A percentile compares a stretch with the other conserved stretches of the same genome.
Evolutionary conservation across 2,888 invertebrate genomes (phyloP).

Genomic region (Macaria notata): DNA sequence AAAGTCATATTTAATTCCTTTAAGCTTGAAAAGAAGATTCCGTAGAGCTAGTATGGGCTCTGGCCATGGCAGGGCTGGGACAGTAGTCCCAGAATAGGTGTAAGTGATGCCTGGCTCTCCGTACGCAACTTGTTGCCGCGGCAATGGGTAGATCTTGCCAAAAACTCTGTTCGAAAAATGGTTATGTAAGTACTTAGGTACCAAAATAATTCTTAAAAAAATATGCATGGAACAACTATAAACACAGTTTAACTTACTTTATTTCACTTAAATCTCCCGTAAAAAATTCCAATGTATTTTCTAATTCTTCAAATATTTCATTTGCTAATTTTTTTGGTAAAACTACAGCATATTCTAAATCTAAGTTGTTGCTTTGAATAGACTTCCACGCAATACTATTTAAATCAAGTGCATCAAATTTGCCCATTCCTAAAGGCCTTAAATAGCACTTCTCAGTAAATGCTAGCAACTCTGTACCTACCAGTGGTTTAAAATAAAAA

Average conservation of each 20-base stretch:
- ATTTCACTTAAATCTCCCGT: slow-evolving; percentile 84
- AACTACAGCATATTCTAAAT: slow-evolving; percentile 80
- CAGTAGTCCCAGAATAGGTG: slow-evolving; percentile 84
- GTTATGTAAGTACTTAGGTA: too few species aligned
- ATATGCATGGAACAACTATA: too few species aligned
- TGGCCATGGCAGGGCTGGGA: slow-evolving; percentile 85
- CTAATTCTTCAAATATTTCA: slow-evolving; percentile 73
- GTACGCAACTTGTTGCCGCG: slow-evolving; percentile 86
- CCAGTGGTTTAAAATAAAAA: too few species aligned
- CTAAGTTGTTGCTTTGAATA: slow-evolving; percentile 77
- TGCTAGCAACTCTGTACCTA: too few species aligned
- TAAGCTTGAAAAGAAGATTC: slow-evolving; percentile 72
- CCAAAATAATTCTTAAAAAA: too few species aligned
- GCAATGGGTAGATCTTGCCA: slow-evolving; percentile 85
- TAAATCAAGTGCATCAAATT: slow-evolving; percentile 46
- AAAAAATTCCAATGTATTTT: slow-evolving; percentile 83
- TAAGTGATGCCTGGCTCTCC: slow-evolving; percentile 85
- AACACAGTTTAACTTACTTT: slow-evolving; percentile 49
- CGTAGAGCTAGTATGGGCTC: slow-evolving; percentile 73
- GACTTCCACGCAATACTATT: slow-evolving; percentile 53
- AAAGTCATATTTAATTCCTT: slow-evolving; percentile 84
- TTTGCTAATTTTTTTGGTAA: slow-evolving; percentile 71
- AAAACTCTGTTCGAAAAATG: slow-evolving; percentile 72
- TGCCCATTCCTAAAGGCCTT: slow-evolving; percentile 36
- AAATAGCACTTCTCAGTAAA: too few species aligned